phyloP scores from a whole-genome alignment of 2,113 vertebrate genomes.

The Thinocorus orbignyianus region DNA sequence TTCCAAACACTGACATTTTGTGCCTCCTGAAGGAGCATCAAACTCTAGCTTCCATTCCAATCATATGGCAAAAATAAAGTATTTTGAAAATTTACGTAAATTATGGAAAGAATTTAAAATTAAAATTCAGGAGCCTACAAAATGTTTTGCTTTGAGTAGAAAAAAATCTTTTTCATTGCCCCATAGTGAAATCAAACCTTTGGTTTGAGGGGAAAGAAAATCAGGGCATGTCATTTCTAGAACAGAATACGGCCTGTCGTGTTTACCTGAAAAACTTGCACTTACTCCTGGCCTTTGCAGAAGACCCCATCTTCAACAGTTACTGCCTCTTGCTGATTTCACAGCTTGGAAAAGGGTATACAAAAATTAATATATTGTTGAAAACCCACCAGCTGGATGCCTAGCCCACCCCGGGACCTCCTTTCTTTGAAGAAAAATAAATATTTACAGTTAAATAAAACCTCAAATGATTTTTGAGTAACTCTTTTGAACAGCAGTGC shows the following conservation, averaged over 20 bases:
- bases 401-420: constrained; percentile 6
- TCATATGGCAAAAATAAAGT: neutral
- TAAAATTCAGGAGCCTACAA: neutral
- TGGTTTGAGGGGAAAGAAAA: neutral
- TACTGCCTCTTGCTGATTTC: neutral
- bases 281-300: neutral
- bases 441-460: constrained; percentile 51
- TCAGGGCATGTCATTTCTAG: neutral
- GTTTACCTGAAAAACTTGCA: neutral
- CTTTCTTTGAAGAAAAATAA: constrained; percentile 47
- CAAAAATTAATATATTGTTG: constrained; percentile 24
- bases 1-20: neutral
- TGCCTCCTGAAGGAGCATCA: neutral
- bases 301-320: constrained; percentile 5
- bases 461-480: neutral
- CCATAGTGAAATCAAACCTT: neutral
- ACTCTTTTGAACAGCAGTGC: constrained; percentile 15
- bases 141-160: neutral
- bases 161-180: neutral
- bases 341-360: neutral
- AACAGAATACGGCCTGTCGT: neutral
- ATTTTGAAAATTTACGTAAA: neutral
- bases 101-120: neutral
- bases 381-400: constrained; percentile 29
- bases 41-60: neutral